A percentile compares a stretch with the other conserved stretches of the same genome.
phyloP scores from a whole-genome alignment of 2,797 vertebrate species.

The Betta splendens region DNA sequence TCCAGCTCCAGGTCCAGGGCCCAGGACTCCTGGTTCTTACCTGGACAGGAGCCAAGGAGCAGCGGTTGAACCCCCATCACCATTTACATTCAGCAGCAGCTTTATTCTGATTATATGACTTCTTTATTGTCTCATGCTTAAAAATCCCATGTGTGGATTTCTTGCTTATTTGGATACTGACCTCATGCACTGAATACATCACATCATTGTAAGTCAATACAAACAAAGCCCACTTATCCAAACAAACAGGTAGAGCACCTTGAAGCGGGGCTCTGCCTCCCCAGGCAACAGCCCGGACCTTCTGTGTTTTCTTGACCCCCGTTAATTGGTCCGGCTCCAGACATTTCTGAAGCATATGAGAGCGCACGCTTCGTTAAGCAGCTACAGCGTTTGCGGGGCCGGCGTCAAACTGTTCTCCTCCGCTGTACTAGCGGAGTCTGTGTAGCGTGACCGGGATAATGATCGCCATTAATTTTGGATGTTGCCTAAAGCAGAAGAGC shows the following conservation, averaged over 20 bases:
- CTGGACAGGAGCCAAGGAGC: constrained; percentile 42
- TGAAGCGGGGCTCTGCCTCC: constrained; percentile 14
- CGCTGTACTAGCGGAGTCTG: constrained; percentile 46
- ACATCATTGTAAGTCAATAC: background rate
- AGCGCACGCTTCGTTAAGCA: constrained; percentile 62
- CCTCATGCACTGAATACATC: background rate
- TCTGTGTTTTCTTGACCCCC: constrained; percentile 57
- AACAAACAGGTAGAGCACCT: constrained; percentile 21
- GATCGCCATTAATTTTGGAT: constrained; percentile 76
- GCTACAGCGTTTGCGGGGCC: constrained; percentile 44
- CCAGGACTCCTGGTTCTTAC: constrained; percentile 85
- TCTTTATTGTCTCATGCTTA: too few species aligned
- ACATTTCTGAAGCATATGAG: constrained; percentile 67
- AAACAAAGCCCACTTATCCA: constrained; percentile 11
- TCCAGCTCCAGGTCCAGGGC: constrained; percentile 84
- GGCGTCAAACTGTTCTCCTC: constrained; percentile 55
- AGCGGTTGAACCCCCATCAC: background rate
- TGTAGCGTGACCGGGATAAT: constrained; percentile 72
- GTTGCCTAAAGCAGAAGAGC: constrained; percentile 68
- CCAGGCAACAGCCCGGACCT: constrained; percentile 23
- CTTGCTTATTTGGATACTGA: background rate
- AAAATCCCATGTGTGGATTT: too few species aligned
- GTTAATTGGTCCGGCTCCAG: constrained; percentile 60
- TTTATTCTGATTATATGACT: background rate
- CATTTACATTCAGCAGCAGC: background rate